Conservation (phyloP, 2,797 vertebrate species). For the Leuciscus waleckii region DNA sequence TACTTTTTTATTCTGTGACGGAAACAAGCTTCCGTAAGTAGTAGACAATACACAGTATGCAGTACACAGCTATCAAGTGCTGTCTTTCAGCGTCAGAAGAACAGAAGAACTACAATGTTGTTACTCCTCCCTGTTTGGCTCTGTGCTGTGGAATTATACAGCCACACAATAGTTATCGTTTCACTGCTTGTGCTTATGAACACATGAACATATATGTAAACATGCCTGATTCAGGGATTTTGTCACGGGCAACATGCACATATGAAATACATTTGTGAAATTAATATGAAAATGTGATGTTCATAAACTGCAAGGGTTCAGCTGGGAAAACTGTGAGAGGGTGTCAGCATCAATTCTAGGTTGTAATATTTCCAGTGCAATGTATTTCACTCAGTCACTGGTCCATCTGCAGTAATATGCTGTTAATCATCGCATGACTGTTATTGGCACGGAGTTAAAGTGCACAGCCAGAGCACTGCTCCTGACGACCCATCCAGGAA, state of each 20-base stretch:
- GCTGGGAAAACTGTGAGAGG: conserved; percentile 26
- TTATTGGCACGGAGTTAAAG: conserved; percentile 82
- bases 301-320: conserved; percentile 33
- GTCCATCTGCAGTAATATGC: conserved; percentile 70
- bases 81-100: not conserved
- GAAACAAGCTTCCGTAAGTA: not conserved
- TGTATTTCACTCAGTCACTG: conserved; percentile 75
- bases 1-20: too few species aligned
- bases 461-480: conserved; percentile 78
- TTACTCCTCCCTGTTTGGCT: not conserved
- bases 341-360: conserved; percentile 74
- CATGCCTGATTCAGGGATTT: conserved; percentile 17
- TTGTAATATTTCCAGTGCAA: conserved; percentile 78
- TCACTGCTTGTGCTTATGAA: not conserved
- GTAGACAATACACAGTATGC: not conserved
- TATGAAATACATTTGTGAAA: conserved; percentile 38
- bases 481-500: conserved; percentile 67
- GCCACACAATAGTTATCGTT: not conserved
- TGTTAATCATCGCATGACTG: conserved; percentile 78
- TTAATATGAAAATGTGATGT: conserved; percentile 28
- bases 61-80: not conserved
- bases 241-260: conserved; percentile 23
- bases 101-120: not conserved
- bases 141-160: not conserved
- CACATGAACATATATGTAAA: conserved; percentile 31